These are phyloP conservation scores for Cryptops parisi DNA, from an alignment of 2,888 invertebrate species.

Conservation along the genomic window DNA sequence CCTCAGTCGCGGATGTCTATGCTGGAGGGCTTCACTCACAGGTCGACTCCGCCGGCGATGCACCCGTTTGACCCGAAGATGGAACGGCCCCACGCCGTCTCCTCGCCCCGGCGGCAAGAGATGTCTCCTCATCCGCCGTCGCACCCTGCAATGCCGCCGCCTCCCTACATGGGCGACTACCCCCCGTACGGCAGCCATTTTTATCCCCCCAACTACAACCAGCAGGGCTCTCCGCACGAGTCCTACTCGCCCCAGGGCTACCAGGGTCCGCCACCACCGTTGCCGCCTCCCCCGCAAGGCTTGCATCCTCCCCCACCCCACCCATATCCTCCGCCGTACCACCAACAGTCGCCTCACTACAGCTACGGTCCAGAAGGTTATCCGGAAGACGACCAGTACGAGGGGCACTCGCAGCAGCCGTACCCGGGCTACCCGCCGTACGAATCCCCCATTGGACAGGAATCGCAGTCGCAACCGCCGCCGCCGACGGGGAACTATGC, in stretches of 20 bases:
- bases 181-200: constrained; percentile 5
- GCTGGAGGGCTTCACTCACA: constrained; percentile 13
- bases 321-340: constrained; percentile 19
- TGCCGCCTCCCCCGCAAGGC: constrained; percentile 16
- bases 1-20: constrained; percentile 14
- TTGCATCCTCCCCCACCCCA: constrained; percentile 23
- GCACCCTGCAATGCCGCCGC: constrained; percentile 1
- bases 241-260: constrained; percentile 5
- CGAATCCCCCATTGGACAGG: not conserved
- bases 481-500: constrained; percentile 13
- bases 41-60: constrained; percentile 8
- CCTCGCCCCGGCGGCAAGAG: constrained; percentile 4
- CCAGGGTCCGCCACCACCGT: constrained; percentile 13
- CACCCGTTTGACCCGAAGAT: constrained; percentile 18
- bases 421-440: constrained; percentile 10
- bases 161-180: constrained; percentile 1
- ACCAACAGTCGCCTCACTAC: constrained; percentile 16
- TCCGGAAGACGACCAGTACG: constrained; percentile 15
- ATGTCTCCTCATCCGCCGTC: constrained; percentile 7
- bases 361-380: constrained; percentile 14
- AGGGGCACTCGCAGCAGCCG: constrained; percentile 13
- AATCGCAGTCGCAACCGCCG: not conserved
- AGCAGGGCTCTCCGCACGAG: constrained; percentile 8
- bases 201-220: constrained; percentile 5
- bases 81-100: constrained; percentile 12